Evolutionary conservation across 92 coral and sea anemone species (phyloP).

Genomic region (Porites cylindrica): DNA sequence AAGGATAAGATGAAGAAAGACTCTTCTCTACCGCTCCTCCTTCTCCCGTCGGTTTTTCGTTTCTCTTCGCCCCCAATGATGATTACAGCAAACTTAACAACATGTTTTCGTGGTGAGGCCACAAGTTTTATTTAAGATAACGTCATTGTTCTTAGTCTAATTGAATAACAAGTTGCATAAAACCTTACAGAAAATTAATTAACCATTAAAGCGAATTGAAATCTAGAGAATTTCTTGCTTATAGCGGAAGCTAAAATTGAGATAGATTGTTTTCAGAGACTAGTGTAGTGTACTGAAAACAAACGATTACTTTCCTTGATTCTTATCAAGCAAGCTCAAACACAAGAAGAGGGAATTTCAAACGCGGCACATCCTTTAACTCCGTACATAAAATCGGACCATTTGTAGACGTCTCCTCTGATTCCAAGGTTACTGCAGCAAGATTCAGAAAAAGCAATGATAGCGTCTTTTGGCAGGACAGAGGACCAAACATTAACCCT

Average conservation of each 20-base stretch:
- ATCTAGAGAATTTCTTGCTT: not conserved
- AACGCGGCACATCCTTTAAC: not conserved
- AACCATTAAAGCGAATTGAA: not conserved
- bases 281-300: not conserved
- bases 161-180: not conserved
- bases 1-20: too few relatives aligned
- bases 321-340: not conserved
- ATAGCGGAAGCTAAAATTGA: too few relatives aligned
- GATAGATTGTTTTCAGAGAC: not conserved
- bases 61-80: too few relatives aligned
- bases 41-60: too few relatives aligned
- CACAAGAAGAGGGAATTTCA: not conserved
- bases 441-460: not conserved
- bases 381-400: not conserved
- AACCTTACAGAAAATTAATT: not conserved
- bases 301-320: not conserved
- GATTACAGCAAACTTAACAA: too few relatives aligned
- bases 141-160: slow-evolving; percentile 6
- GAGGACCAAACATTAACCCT: slow-evolving; percentile 8
- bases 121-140: slow-evolving; percentile 8
- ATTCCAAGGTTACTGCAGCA: slow-evolving; percentile 29
- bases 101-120: not conserved
- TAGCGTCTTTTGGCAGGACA: not conserved
- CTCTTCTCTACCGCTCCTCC: too few relatives aligned
- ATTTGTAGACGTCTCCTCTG: slow-evolving; percentile 3